These are phyloP conservation scores for Apostichopus japonicus DNA, from an alignment of 35 echinoderm and acorn worm species.

Conservation along the genomic window DNA sequence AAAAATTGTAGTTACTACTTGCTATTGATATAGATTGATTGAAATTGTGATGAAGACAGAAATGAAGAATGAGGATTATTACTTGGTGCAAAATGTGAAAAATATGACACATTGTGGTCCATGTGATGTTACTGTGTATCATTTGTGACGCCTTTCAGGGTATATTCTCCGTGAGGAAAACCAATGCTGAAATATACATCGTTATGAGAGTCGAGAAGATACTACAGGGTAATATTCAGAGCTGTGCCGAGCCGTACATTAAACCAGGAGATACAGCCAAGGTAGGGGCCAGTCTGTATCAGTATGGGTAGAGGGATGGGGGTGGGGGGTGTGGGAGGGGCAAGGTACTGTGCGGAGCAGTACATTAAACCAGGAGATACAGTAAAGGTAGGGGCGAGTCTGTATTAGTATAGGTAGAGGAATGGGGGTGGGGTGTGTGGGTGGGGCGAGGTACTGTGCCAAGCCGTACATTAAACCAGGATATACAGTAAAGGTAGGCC, in stretches of 20 bases:
- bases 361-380: no score
- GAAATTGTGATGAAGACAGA: no score
- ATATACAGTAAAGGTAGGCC: constrained; percentile 79
- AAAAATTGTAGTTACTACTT: no score
- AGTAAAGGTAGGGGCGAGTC: no score
- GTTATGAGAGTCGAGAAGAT: constrained; percentile 97
- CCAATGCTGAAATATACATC: constrained; percentile 91
- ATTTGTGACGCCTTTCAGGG: constrained; percentile 58
- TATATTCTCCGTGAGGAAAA: constrained; percentile 85
- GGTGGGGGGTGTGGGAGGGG: no score
- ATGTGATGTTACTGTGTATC: no score
- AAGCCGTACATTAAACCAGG: constrained; percentile 96
- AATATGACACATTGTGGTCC: no score
- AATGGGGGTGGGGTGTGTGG: no score
- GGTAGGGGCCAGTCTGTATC: constrained; percentile 38
- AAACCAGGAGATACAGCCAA: constrained; percentile 89
- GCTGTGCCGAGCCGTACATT: constrained; percentile 91
- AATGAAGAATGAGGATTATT: no score
- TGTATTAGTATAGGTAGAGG: not conserved
- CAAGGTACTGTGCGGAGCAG: constrained; percentile 68
- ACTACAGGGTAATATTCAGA: constrained; percentile 82
- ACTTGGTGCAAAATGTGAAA: no score
- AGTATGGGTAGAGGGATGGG: no score
- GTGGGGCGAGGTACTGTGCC: constrained; percentile 50
- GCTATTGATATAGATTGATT: no score